Evolutionary conservation across 1,140 invertebrate species (phyloP), one percentile per base, ranked within the genome.

Genomic region (Hyphantria cunea): DNA sequence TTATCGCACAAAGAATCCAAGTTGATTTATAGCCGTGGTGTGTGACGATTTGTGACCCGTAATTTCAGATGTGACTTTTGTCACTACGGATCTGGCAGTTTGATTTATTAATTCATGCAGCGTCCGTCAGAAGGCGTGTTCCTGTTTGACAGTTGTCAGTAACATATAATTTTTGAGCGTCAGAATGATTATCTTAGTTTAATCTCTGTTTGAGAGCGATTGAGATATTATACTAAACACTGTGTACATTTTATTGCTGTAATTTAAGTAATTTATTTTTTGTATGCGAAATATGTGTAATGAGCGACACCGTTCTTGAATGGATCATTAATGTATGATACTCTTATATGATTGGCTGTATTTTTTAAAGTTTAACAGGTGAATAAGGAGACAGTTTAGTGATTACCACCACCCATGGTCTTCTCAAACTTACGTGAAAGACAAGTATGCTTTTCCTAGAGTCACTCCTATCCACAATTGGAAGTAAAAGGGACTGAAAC

Each of bases 21-120:
- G 31, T 82, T 90, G 87, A 90, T 90, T 90, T 90, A 90, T 85
- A 76, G 67, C 65, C 64, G 67, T 68, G 74, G 52, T 81, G 73
- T 81, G 78, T 83, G 86, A 87, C 85, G 87, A 90, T 86, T 88
- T 88, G 85, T 90, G 87, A 85, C 73, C 80, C 73, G 84, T 90
- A 87, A 90, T 86, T 86, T 84, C 68, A 80, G 84, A 84, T 86
- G 85, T 76, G 78, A 89, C 62, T 83, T 90, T 90, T 90, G 87
- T 88, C 87, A 88, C 87, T 89, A 78, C 65, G 72, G 68, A 63
- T 60, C 34, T 64, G 39, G 55, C 53, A 56, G 47, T 54, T 74
- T 88, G 87, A 90, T 89, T 90, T 89, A 88, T 86, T 86, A 81
- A 88, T 86, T 84, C 76, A 75, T 67, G 66, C 66, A 42, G 33